These are phyloP conservation scores for Smithornis capensis DNA, from an alignment of 2,113 vertebrate genomes.

Conservation along the genomic window DNA sequence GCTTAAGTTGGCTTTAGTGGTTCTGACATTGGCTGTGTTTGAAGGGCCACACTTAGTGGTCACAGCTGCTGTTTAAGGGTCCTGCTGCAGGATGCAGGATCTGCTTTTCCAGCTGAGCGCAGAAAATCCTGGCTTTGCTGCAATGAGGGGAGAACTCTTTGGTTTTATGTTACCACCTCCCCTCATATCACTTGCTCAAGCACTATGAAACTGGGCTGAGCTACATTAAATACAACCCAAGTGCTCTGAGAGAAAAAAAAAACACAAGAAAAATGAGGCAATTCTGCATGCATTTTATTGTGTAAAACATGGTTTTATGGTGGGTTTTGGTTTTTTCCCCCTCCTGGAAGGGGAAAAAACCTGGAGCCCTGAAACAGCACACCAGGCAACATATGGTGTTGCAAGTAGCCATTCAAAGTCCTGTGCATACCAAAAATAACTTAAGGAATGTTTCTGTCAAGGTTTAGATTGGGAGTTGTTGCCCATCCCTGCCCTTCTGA, in stretches of 20 bases:
- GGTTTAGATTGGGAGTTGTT: not conserved
- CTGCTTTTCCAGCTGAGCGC: not conserved
- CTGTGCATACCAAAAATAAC: not conserved
- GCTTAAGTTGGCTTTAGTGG: not conserved
- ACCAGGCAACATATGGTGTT: not conserved
- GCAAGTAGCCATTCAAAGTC: not conserved
- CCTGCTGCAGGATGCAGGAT: fast-evolving
- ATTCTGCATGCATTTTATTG: not conserved
- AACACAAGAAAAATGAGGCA: not conserved
- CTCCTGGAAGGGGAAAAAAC: too few relatives aligned
- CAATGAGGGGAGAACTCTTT: fast-evolving
- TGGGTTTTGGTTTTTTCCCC: not conserved
- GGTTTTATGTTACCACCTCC: not conserved
- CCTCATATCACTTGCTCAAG: not conserved
- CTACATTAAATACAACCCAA: not conserved
- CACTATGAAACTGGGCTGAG: not conserved
- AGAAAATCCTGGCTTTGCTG: not conserved
- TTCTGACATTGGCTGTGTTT: not conserved
- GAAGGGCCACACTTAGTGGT: not conserved
- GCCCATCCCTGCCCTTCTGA: not conserved
- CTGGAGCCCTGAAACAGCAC: not conserved
- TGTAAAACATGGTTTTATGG: not conserved
- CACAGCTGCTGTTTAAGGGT: not conserved
- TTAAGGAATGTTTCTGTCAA: not conserved
- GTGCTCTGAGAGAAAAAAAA: not conserved